Evolutionary conservation across 2,797 vertebrate species (phyloP), one percentile per base, ranked within the genome.

Genomic region (Ctenochaetus hawaiiensis): DNA sequence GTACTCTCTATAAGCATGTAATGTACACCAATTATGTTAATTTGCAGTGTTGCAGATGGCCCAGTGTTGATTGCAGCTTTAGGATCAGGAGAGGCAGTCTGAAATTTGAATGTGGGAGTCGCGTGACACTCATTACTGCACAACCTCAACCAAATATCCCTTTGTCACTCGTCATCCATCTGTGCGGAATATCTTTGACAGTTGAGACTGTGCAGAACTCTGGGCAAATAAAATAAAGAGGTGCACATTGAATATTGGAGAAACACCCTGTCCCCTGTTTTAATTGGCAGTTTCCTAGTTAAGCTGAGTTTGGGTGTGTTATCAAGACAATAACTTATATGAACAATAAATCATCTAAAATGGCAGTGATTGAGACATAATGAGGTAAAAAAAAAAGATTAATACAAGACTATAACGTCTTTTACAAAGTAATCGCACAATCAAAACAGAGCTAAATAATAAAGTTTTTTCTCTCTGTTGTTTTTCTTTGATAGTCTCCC

Each of bases 1-100:
- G 88, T 91, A 88, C 91, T 94, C 92, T 90, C 92, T 91, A 94
- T 95, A 94, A 94, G 92, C 89, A 88, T 93, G 92, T 91, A 93
- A 94, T 93, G 90, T 94, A 94, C 92, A 95, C 91, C 91, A 94
- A 95, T 95, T 95, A 95, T 95, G 94, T 80, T 95, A 94, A 96
- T 95, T 94, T 94, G 87, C 89, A 87, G 83, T 75, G 80, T 92
- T 94, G 92, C 95, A 95, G 94, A 95, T 95, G 95, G 94, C 91
- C 91, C 89, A 83, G 93, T 93, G 92, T 92, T 96, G 94, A 96
- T 95, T 95, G 93, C 93, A 84, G 91, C 90, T 91, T 92, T 91
- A 93, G 91, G 91, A 94, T 92, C 90, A 90, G 87, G 88, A 89
- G 87, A 88, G 87, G 82, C 87, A 74, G 78, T 82, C 87, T 87